Base-by-base conservation (phyloP, 2,888 invertebrate genomes). In the Synanthedon myopaeformis region DNA sequence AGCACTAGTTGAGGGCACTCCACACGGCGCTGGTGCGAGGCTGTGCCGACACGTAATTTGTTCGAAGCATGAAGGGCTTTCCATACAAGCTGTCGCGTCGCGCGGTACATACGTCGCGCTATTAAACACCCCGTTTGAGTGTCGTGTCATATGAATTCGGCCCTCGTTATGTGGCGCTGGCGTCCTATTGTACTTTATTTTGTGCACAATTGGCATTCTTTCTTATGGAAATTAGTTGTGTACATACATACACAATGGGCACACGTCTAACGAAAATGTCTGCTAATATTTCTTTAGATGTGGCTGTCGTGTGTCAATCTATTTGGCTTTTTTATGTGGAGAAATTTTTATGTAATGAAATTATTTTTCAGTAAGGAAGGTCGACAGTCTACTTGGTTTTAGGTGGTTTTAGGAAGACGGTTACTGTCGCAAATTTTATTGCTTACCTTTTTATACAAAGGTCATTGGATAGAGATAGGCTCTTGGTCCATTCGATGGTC, bases 1-100 rank as follows among this genome's bases (percentile, higher is more conserved):
- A 35, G 35, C 35, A 6, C 10, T 13, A 12, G 13, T 45, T 2
- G n/a, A 59, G 57, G 61, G 57, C 57, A 52, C 62, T 62, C 56
- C 59, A 59, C 65, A 62, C 59, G 61, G 54, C 57, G 49, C 41
- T 59, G 53, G 61, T 56, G 57, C 61, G 61, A 53, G 51, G 53
- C 52, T 49, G 52, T 51, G 55, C 67, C 65, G 66, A 57, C 69
- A 67, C 66, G 62, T 70, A 69, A 76, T 72, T 73, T 69, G 72
- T 66, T 67, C 67, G 67, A n/a, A 14, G n/a, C 6, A 14, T 45
- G n/a, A 45, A 45, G 45, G 45, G 45, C 45, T 14, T 45, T 45
- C 45, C 45, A 45, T 14, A 45, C 45, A 12, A 45, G 45, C 45
- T 45, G n/a, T n/a, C 45, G 45, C 8, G 35, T 35, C 35, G 35